phyloP scores from a whole-genome alignment of 2,113 vertebrate species.

The Hemicordylus capensis region DNA sequence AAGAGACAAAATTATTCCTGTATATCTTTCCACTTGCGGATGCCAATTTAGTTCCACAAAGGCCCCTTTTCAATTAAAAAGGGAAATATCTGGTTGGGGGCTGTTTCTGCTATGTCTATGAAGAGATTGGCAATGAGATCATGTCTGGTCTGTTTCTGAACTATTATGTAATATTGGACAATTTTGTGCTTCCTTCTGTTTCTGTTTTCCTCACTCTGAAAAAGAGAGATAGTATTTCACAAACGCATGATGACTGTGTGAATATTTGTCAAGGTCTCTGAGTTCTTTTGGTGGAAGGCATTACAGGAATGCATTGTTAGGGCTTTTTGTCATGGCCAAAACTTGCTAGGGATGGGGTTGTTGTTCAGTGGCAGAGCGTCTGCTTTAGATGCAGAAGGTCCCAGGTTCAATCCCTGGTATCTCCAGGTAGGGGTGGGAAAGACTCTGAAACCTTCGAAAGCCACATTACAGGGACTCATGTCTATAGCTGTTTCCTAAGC shows the following conservation, averaged over 20 bases:
- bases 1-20: not conserved
- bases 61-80: not conserved
- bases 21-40: not conserved
- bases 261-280: not conserved
- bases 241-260: not conserved
- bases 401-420: not conserved
- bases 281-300: not conserved
- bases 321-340: not conserved
- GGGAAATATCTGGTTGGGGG: not conserved
- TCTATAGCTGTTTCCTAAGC: not conserved
- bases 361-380: no score
- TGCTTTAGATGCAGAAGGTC: no score
- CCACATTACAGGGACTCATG: no score
- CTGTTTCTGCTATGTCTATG: not conserved
- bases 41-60: not conserved
- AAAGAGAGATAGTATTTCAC: not conserved
- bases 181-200: not conserved
- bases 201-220: not conserved
- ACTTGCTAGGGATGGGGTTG: no score
- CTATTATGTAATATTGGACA: not conserved
- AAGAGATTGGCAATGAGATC: not conserved
- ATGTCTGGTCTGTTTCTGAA: conserved; percentile 1
- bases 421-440: not conserved
- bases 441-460: no score
- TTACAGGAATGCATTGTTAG: not conserved